Evolutionary conservation across 1,140 invertebrate species (phyloP).

Genomic region (Ctenoplectra terminalis): DNA sequence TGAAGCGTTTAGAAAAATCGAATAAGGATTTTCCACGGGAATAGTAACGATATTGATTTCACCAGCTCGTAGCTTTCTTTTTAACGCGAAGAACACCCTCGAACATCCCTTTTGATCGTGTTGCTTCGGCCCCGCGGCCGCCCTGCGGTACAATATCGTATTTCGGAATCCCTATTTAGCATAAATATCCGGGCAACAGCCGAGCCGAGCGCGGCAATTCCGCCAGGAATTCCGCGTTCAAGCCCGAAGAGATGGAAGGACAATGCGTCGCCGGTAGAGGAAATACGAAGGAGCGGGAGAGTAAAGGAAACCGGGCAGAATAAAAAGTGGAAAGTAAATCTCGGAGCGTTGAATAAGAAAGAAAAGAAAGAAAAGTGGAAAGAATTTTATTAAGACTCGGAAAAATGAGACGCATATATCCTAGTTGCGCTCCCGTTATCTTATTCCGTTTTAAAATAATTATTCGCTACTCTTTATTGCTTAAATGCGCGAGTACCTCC

Average conservation of each 20-base stretch:
- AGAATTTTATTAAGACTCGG: slow-evolving; percentile 21
- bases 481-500: background rate
- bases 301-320: background rate
- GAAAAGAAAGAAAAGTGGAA: background rate
- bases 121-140: background rate
- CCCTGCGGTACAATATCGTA: slow-evolving; percentile 69
- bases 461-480: slow-evolving; percentile 1
- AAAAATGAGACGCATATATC: background rate
- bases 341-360: background rate
- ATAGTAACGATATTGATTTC: slow-evolving; percentile 31
- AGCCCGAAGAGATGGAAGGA: slow-evolving; percentile 32
- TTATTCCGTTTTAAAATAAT: slow-evolving; percentile 24
- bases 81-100: slow-evolving; percentile 14
- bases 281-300: background rate
- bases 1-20: too few relatives aligned
- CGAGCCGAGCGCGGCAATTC: slow-evolving; percentile 61
- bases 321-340: slow-evolving; percentile 33
- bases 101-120: slow-evolving; percentile 16
- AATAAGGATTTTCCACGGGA: too few relatives aligned
- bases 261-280: slow-evolving; percentile 10
- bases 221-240: slow-evolving; percentile 40
- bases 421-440: background rate
- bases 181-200: slow-evolving; percentile 75
- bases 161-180: slow-evolving; percentile 80
- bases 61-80: background rate